Evolutionary conservation across 1,140 invertebrate genomes (phyloP), one percentile per base, ranked within the genome.

Genomic region (Atta texana): DNA sequence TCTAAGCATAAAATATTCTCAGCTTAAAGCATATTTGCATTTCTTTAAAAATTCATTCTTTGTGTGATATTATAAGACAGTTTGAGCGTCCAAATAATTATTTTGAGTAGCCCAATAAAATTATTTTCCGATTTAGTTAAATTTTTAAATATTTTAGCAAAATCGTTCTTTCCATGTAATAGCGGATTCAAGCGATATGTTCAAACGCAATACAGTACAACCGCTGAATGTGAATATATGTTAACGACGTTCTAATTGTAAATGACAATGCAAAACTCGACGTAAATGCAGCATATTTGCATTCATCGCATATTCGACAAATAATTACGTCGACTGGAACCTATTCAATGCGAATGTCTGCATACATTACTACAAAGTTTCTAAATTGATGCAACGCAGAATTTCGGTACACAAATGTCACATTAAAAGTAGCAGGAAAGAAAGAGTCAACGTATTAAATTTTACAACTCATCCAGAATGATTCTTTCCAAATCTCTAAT

Each of bases 221-320:
- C 49, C 28, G 14, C 18, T 44, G n/a, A n/a, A n/a, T n/a, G 24
- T 74, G 39, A 74, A 82, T 74, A 51, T 57, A 21, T 55, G 28
- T 74, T 74, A 75, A 75, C 69, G 28, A 75, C 59, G 55, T 61
- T 21, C 39, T 61, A 84, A 84, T 84, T 75, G 39, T 21, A 74
- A 18, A 49, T 59, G 80, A 82, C 34, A 49, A 74, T 74, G n/a
- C 39, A 57, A 75, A 84, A 84, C 28, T 74, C 18, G 14, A 14
- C 31, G 34, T 61, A 51, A 61, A 84, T 31, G 39, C 24, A 31
- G 1, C 18, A 10, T 61, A 74, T 84, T 84, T 75, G 55, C 69
- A 84, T 61, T 51, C 69, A n/a, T 84, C 39, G 39, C 68, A 16
- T 61, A 84, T 84, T 74, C 80, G 80, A 64, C 24, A 61, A 61